A percentile compares a stretch with the other conserved stretches of the same genome.
These are phyloP conservation scores for Conus ventricosus DNA, from an alignment of 1,140 invertebrate genomes.

Conservation along the genomic window DNA sequence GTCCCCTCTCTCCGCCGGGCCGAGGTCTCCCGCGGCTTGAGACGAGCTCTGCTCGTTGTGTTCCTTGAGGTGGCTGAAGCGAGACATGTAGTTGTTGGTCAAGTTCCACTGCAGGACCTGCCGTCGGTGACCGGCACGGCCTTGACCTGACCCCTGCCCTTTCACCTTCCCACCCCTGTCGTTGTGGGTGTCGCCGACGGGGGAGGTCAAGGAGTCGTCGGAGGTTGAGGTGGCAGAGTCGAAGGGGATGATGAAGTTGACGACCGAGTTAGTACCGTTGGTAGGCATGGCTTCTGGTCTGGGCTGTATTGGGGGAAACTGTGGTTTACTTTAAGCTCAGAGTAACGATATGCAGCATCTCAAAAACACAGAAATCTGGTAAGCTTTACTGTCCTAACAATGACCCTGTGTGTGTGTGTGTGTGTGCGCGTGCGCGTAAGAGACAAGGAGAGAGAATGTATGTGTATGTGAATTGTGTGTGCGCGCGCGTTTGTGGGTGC, in stretches of 20 bases:
- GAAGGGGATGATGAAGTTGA: conserved; percentile 10
- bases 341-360: too few relatives aligned
- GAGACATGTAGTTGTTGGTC: conserved; percentile 5
- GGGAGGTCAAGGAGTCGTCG: not conserved
- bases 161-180: not conserved
- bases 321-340: too few relatives aligned
- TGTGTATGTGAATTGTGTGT: too few relatives aligned
- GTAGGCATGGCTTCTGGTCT: too few relatives aligned
- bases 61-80: not conserved
- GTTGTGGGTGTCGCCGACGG: not conserved
- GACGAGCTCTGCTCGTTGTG: not conserved
- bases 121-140: not conserved
- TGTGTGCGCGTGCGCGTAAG: too few relatives aligned
- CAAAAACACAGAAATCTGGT: too few relatives aligned
- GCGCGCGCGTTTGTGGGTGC: too few relatives aligned
- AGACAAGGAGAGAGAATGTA: too few relatives aligned
- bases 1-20: not conserved
- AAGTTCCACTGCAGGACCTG: not conserved
- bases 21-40: not conserved
- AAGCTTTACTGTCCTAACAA: too few relatives aligned
- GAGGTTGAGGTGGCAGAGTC: not conserved
- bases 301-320: too few relatives aligned
- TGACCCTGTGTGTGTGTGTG: too few relatives aligned
- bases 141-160: not conserved
- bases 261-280: not conserved